Conservation (phyloP, 2,113 vertebrate genomes). For the Heliornis fulica region DNA sequence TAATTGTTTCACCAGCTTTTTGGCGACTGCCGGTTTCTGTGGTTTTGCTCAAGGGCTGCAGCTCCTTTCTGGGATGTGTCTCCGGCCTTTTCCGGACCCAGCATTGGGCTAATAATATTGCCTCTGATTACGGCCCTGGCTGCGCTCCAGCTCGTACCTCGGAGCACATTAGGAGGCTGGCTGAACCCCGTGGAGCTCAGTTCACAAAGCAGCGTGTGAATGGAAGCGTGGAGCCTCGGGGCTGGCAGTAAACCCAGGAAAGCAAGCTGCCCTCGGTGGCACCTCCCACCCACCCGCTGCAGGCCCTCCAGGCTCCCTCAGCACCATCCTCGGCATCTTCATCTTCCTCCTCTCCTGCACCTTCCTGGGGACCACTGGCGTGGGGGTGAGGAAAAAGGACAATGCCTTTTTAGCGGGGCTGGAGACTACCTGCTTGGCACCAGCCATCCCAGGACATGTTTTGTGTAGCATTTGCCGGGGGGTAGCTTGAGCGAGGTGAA, state of each 20-base stretch:
- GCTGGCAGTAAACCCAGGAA: not conserved
- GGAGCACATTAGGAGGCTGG: not conserved
- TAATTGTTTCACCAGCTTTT: not conserved
- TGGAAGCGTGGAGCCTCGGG: fast-evolving
- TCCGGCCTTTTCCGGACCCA: not conserved
- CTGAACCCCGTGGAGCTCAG: not conserved
- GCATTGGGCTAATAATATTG: not conserved
- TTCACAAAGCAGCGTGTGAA: not conserved
- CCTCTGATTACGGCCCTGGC: not conserved
- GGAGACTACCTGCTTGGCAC: not conserved
- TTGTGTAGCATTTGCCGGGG: not conserved
- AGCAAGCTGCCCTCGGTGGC: fast-evolving
- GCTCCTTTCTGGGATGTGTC: not conserved
- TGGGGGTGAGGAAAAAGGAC: too few relatives aligned
- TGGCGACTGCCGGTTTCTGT: not conserved
- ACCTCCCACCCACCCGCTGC: not conserved
- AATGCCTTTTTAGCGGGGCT: not conserved
- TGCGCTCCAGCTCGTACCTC: not conserved
- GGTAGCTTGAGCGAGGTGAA: not conserved
- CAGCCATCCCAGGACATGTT: fast-evolving
- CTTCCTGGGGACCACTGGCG: fast-evolving
- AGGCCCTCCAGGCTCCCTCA: not conserved
- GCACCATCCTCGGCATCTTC: not conserved
- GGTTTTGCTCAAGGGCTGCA: not conserved
- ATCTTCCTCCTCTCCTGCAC: not conserved